A percentile compares a stretch with the other conserved stretches of the same genome.
phyloP scores from a whole-genome alignment of 2,797 vertebrate species.

The Falco columbarius region DNA sequence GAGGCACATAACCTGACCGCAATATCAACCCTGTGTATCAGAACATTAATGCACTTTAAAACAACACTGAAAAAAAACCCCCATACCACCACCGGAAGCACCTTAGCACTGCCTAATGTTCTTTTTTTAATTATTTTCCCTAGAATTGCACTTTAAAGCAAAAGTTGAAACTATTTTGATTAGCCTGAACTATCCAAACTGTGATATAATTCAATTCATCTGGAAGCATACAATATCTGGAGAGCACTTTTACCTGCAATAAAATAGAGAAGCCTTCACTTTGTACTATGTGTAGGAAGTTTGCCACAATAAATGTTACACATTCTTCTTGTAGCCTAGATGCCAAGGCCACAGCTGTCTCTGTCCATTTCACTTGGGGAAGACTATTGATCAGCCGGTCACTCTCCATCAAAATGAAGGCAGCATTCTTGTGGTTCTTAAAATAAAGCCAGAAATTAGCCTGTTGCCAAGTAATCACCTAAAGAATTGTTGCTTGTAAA shows the following conservation, averaged over 20 bases:
- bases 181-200: neutral
- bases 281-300: slow-evolving; percentile 81
- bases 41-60: neutral
- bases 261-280: slow-evolving; percentile 86
- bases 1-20: neutral
- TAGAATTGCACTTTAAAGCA: neutral
- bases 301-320: slow-evolving; percentile 82
- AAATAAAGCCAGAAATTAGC: slow-evolving; percentile 52
- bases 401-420: slow-evolving; percentile 86
- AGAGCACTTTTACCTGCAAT: slow-evolving; percentile 81
- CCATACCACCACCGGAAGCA: neutral
- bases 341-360: slow-evolving; percentile 82
- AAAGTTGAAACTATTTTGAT: neutral
- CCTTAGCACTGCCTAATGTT: neutral
- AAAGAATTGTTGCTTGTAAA: slow-evolving; percentile 28
- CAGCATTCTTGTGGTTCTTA: slow-evolving; percentile 87
- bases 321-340: slow-evolving; percentile 87
- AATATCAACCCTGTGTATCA: neutral
- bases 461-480: neutral
- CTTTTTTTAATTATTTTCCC: neutral
- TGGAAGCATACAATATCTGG: neutral
- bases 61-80: neutral
- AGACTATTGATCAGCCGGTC: slow-evolving; percentile 88
- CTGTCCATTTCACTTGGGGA: slow-evolving; percentile 93
- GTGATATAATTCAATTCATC: neutral